A percentile compares a stretch with the other conserved stretches of the same genome.
Evolutionary conservation across 2,888 invertebrate species (phyloP).

Genomic region (Tachina fera): DNA sequence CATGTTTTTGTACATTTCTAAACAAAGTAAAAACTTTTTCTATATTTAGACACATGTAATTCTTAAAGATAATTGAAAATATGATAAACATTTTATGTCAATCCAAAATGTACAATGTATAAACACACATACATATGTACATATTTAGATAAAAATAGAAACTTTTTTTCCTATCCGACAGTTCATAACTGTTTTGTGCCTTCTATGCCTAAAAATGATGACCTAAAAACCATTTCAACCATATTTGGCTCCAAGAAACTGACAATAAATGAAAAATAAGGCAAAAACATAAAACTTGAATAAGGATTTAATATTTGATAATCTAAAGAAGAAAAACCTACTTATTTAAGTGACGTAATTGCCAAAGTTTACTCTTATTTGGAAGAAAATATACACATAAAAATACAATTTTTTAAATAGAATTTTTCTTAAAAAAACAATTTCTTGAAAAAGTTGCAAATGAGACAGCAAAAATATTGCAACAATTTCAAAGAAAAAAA

Average conservation of each 20-base stretch:
- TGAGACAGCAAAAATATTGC: neutral
- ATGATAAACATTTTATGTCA: conserved; percentile 23
- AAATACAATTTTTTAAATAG: conserved; percentile 26
- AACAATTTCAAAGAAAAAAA: conserved; percentile 26
- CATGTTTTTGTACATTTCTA: neutral
- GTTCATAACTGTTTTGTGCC: conserved; percentile 23
- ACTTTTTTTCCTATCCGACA: neutral
- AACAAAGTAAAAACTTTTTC: neutral
- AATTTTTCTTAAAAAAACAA: neutral
- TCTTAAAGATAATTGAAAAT: neutral
- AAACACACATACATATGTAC: neutral
- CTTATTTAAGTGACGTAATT: conserved; percentile 59
- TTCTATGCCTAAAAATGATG: conserved; percentile 35
- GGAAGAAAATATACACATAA: neutral
- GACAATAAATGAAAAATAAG: conserved; percentile 51
- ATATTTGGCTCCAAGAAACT: conserved; percentile 59
- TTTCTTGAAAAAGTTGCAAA: neutral
- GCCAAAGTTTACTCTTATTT: conserved; percentile 30
- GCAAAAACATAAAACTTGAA: conserved; percentile 21
- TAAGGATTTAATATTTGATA: conserved; percentile 28
- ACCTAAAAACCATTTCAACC: conserved; percentile 41
- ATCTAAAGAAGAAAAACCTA: conserved; percentile 29
- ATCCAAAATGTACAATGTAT: neutral
- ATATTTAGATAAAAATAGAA: neutral
- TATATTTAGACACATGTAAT: neutral